A percentile compares a stretch with the other conserved stretches of the same genome.
Evolutionary conservation across 2,113 vertebrate genomes (phyloP).

Genomic region (Notothenia rossii): DNA sequence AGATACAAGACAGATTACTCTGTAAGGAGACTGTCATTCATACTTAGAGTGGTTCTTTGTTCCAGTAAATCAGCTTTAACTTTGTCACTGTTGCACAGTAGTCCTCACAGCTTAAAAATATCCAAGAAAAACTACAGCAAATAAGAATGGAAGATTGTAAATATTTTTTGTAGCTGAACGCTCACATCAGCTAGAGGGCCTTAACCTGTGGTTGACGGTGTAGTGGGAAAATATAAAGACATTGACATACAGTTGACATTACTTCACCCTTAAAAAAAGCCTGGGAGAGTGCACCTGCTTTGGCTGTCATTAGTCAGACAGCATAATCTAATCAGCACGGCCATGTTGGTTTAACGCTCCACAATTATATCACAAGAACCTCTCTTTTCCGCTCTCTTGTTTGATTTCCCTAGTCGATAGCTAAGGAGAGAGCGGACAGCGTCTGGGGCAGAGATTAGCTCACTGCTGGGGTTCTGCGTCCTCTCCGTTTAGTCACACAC

Average conservation of each 20-base stretch:
- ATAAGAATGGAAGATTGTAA: constrained; percentile 5
- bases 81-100: not conserved
- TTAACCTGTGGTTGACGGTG: not conserved
- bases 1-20: constrained; percentile 16
- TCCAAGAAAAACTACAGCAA: not conserved
- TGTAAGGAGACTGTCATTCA: constrained; percentile 24
- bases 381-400: constrained; percentile 48
- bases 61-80: constrained; percentile 19
- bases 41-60: not conserved
- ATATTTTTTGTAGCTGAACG: not conserved
- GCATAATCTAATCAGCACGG: constrained; percentile 72
- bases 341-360: constrained; percentile 72
- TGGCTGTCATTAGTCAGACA: constrained; percentile 49
- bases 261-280: constrained; percentile 45
- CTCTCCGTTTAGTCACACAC: constrained; percentile 50
- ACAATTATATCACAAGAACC: constrained; percentile 41
- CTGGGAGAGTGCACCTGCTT: constrained; percentile 56
- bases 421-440: constrained; percentile 24
- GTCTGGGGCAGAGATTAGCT: constrained; percentile 63
- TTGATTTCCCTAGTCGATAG: constrained; percentile 64
- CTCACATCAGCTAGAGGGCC: not conserved
- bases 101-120: constrained; percentile 3
- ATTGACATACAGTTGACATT: constrained; percentile 45
- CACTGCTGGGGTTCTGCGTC: constrained; percentile 37
- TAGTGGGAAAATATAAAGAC: constrained; percentile 23